These are phyloP conservation scores for Chiroxiphia lanceolata DNA, from an alignment of 2,797 vertebrate genomes.

Conservation along the genomic window DNA sequence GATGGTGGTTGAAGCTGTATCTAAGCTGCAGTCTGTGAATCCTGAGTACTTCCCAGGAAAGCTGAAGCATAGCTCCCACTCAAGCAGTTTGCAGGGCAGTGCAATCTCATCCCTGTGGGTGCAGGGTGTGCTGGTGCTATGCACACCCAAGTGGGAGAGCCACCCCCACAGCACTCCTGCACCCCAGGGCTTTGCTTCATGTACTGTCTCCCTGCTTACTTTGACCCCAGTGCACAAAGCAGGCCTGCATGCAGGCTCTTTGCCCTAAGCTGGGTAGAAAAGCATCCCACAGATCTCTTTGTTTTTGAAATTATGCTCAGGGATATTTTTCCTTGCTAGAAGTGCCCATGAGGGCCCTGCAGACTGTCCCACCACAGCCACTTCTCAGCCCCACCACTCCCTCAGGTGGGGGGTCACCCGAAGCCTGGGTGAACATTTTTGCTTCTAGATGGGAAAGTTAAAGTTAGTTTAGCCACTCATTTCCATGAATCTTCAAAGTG, in stretches of 20 bases:
- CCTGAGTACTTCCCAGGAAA: slow-evolving; percentile 3
- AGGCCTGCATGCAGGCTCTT: background rate
- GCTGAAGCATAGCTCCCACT: background rate
- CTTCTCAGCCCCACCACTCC: rapidly evolving
- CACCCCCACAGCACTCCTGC: background rate
- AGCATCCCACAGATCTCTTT: background rate
- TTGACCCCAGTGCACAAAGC: background rate
- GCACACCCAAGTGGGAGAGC: background rate
- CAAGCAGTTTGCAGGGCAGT: background rate
- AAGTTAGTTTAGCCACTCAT: slow-evolving; percentile 12
- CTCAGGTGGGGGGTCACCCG: background rate
- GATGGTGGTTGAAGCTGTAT: background rate
- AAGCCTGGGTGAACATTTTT: background rate
- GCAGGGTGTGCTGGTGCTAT: background rate
- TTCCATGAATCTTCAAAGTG: background rate
- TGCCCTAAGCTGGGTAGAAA: slow-evolving; percentile 3
- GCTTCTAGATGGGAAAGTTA: background rate
- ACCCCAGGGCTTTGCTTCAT: background rate
- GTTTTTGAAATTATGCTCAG: background rate
- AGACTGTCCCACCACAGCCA: background rate
- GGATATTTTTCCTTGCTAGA: background rate
- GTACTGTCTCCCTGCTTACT: background rate
- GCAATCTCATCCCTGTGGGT: background rate
- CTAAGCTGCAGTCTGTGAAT: background rate
- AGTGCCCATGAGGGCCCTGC: background rate